Conservation (phyloP, 1,140 invertebrate species). For the Saccostrea echinata region DNA sequence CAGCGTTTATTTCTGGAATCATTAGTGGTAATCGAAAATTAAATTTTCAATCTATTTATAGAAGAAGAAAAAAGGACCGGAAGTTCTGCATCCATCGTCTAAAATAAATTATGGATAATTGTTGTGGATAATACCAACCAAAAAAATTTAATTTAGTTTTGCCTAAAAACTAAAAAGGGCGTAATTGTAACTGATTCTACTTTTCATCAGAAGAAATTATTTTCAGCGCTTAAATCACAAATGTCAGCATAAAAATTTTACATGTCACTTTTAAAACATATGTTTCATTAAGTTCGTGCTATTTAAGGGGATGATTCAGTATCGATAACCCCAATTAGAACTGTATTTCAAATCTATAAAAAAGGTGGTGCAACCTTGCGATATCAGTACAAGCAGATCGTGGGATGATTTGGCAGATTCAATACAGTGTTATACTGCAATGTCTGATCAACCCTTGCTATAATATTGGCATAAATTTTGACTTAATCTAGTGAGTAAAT, state of each 20-base stretch:
- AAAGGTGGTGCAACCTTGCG: neutral
- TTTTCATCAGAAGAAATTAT: neutral
- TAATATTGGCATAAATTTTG: neutral
- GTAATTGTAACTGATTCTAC: no score
- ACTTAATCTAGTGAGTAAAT: neutral
- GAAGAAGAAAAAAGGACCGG: no score
- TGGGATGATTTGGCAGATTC: neutral
- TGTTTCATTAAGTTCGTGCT: neutral
- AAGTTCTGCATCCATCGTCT: no score
- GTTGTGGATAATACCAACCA: no score
- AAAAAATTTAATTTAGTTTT: no score
- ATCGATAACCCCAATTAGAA: neutral
- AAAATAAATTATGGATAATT: no score
- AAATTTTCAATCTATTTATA: no score
- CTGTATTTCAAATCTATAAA: neutral
- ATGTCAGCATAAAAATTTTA: conserved; percentile 17
- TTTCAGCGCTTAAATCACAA: neutral
- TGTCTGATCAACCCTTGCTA: neutral
- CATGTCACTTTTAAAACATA: neutral
- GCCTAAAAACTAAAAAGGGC: no score
- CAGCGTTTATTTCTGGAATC: no score
- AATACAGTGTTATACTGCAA: neutral
- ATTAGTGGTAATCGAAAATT: no score
- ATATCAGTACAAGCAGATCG: neutral
- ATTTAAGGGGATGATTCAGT: neutral